Conservation (phyloP, 2,113 vertebrate species). For the Aegotheles bennettii region DNA sequence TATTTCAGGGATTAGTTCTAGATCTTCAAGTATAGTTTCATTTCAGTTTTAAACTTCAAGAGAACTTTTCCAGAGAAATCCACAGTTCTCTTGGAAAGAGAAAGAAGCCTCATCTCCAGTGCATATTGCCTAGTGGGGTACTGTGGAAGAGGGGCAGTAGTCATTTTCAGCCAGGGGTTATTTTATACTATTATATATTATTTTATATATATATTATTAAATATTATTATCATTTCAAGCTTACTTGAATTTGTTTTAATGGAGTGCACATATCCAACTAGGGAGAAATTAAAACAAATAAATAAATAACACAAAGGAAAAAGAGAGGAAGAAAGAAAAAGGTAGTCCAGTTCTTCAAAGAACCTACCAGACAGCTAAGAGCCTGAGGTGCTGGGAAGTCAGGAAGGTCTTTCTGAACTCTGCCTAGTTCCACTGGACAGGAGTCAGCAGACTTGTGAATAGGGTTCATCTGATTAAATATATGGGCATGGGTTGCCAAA, state of each 20-base stretch:
- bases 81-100: too few species aligned
- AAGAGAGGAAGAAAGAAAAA: background rate
- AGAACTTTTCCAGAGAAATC: too few species aligned
- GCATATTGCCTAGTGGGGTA: background rate
- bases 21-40: background rate
- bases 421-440: background rate
- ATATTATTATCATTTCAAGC: too few species aligned
- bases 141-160: background rate
- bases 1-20: background rate
- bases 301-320: background rate
- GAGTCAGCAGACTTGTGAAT: background rate
- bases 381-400: too few species aligned
- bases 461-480: background rate
- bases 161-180: background rate
- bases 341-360: background rate
- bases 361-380: background rate
- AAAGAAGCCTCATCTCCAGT: background rate
- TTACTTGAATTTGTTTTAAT: background rate
- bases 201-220: too few species aligned
- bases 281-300: background rate
- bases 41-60: background rate
- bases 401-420: background rate
- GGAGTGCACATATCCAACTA: background rate
- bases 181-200: too few species aligned
- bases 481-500: background rate